Base-by-base conservation (phyloP, 2,888 invertebrate genomes). In the Phymatocera aterrima region DNA sequence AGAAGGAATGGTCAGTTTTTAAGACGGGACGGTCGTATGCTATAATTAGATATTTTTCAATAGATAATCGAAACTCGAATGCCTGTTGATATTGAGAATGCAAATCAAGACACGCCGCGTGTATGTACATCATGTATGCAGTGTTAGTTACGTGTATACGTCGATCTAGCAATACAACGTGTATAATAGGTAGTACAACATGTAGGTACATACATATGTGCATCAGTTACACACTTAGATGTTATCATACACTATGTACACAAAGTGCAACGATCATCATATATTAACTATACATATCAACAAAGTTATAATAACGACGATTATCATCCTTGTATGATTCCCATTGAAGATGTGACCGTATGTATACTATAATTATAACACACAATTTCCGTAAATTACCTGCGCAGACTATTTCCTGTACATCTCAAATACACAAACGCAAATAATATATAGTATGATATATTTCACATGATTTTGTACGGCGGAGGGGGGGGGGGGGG, bases 191-290 rank as follows among this genome's bases (percentile, higher is more conserved):
- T n/a, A n/a, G n/a, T n/a, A n/a, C n/a, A n/a, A n/a, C n/a, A n/a
- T n/a, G n/a, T n/a, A n/a, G n/a, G n/a, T n/a, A n/a, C 34, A 77
- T 74, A 74, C 34, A 57, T 34, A 74, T 54, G 28, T 57, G 57
- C 57, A n/a, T n/a, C n/a, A n/a, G n/a, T n/a, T n/a, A n/a, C n/a
- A n/a, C n/a, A n/a, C n/a, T n/a, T n/a, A n/a, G n/a, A n/a, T n/a
- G n/a, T n/a, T n/a, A n/a, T n/a, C n/a, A n/a, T n/a, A n/a, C n/a
- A 34, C 37, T 77, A 77, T 43, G 43, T 57, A 77, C 61, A 77
- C 77, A 77, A 77, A 61, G 77, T 77, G 77, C 77, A 77, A 77
- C 61, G 46, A 40, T 43, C 21, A 77, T 28, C 31, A 61, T 10
- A 28, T 37, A 37, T 15, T 46, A 68, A 18, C 21, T 12, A n/a